These are phyloP conservation scores for Dreissena rostriformis DNA, from an alignment of 1,140 invertebrate genomes.

Conservation along the genomic window DNA sequence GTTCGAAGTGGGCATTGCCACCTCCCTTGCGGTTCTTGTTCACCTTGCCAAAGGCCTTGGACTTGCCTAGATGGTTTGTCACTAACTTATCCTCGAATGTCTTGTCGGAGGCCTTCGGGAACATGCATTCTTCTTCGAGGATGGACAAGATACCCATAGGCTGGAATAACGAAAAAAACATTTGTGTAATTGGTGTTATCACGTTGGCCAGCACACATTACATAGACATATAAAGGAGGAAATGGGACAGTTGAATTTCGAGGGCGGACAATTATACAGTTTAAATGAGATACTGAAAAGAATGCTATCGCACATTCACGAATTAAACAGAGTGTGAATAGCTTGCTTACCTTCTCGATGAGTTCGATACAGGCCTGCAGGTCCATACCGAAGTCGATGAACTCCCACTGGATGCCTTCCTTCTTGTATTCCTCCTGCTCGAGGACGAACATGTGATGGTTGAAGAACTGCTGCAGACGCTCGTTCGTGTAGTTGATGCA, in stretches of 20 bases:
- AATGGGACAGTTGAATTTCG: neutral
- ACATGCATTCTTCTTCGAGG: conserved; percentile 99
- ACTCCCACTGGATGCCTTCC: conserved; percentile 99
- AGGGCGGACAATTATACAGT: neutral
- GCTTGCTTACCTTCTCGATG: conserved; percentile 95
- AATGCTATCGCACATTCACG: neutral
- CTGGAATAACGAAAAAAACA: conserved; percentile 83
- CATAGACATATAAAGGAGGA: neutral
- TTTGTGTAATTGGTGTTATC: too few species aligned
- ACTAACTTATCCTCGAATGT: conserved; percentile 98
- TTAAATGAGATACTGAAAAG: neutral
- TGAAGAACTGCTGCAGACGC: conserved; percentile 99
- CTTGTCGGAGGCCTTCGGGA: conserved; percentile 99
- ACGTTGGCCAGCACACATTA: neutral
- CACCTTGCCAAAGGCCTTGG: conserved; percentile 97
- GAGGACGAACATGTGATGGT: conserved; percentile 99
- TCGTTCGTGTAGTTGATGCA: conserved; percentile 99
- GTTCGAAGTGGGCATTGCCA: conserved; percentile 97
- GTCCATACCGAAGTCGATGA: conserved; percentile 99
- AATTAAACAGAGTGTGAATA: neutral
- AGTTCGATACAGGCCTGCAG: conserved; percentile 98
- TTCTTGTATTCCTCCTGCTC: conserved; percentile 99
- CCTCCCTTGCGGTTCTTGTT: conserved; percentile 95
- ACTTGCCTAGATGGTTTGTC: conserved; percentile 99
- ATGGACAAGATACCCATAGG: conserved; percentile 99